Evolutionary conservation across 2,113 vertebrate species (phyloP).

Genomic region (Tamias sibiricus): DNA sequence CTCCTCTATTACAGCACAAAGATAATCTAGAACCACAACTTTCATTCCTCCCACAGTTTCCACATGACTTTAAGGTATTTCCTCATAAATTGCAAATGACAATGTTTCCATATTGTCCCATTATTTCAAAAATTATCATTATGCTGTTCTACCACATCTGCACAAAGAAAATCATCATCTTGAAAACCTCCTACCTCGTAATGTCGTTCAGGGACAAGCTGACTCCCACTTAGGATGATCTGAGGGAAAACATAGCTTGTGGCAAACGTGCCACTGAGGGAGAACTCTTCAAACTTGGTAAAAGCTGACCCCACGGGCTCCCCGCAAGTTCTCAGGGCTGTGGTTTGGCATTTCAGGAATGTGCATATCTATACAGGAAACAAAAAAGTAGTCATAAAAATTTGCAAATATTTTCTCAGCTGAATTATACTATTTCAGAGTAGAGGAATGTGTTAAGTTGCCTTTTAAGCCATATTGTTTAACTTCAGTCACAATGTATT

Average conservation of each 20-base stretch:
- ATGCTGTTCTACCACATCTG: not conserved
- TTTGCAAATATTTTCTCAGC: not conserved
- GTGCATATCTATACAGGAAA: slow-evolving; percentile 79
- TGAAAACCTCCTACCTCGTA: slow-evolving; percentile 79
- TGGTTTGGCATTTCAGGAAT: slow-evolving; percentile 80
- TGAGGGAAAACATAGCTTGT: slow-evolving; percentile 85
- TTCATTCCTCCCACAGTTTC: not conserved
- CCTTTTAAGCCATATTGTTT: not conserved
- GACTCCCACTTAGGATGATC: slow-evolving; percentile 81
- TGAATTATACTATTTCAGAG: not conserved
- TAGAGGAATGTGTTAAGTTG: not conserved
- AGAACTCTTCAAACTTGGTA: slow-evolving; percentile 84
- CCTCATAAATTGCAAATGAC: not conserved
- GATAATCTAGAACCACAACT: not conserved
- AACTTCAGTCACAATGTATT: not conserved
- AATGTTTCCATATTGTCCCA: not conserved
- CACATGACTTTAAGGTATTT: not conserved
- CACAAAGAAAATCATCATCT: not conserved
- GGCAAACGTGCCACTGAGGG: slow-evolving; percentile 84
- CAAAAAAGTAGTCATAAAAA: not conserved
- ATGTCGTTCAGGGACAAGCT: slow-evolving; percentile 76
- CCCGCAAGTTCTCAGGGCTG: slow-evolving; percentile 73
- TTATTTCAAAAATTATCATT: not conserved
- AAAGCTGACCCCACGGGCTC: slow-evolving; percentile 65
- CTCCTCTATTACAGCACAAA: not conserved